phyloP scores from a whole-genome alignment of 2,797 vertebrate genomes.

The Microctenopoma stevenorrisi region DNA sequence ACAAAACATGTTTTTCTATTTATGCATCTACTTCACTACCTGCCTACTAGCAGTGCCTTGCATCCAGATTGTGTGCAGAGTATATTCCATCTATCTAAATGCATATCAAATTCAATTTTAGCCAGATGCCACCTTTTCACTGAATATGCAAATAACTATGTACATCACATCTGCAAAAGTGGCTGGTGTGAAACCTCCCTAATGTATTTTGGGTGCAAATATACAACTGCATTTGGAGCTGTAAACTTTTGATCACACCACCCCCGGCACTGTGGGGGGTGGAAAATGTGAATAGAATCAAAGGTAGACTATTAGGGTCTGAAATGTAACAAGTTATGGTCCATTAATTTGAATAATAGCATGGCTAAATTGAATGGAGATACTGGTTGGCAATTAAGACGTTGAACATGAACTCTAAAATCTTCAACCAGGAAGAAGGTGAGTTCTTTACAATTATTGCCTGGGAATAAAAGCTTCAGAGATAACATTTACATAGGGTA shows the following conservation, averaged over 20 bases:
- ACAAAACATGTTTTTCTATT: not conserved
- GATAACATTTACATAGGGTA: not conserved
- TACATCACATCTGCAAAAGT: not conserved
- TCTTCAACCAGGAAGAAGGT: not conserved
- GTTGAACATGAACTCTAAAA: not conserved
- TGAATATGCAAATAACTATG: not conserved
- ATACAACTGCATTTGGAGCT: slow-evolving; percentile 14
- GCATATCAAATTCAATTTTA: not conserved
- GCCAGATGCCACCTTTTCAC: not conserved
- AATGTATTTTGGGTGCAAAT: slow-evolving; percentile 7
- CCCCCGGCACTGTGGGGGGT: not conserved
- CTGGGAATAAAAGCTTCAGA: slow-evolving; percentile 7
- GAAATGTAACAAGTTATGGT: slow-evolving; percentile 4
- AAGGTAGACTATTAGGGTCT: not conserved
- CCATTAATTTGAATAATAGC: not conserved
- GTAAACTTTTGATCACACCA: slow-evolving; percentile 16
- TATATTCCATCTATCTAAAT: not conserved
- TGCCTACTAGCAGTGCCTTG: not conserved
- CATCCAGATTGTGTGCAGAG: not conserved
- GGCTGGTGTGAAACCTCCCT: not conserved
- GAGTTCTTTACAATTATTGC: slow-evolving; percentile 3
- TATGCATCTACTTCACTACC: not conserved
- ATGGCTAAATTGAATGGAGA: not conserved
- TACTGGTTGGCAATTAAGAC: not conserved
- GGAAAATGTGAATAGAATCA: slow-evolving; percentile 9